phyloP scores from a whole-genome alignment of 35 echinoderm and acorn worm genomes.

The Acanthaster planci region DNA sequence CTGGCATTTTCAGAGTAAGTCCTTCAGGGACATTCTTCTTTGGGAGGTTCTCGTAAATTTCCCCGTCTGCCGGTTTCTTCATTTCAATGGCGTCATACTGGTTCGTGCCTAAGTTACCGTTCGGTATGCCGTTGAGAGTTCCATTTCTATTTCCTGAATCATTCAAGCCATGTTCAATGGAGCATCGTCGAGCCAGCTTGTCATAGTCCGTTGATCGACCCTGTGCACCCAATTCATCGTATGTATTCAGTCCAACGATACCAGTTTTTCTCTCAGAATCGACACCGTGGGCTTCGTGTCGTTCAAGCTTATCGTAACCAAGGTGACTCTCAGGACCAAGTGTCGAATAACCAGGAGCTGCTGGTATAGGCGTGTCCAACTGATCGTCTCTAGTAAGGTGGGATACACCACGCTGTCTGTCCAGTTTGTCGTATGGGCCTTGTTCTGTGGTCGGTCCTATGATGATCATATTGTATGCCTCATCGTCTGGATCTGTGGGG shows the following conservation, averaged over 20 bases:
- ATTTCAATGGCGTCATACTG: not conserved
- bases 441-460: not conserved
- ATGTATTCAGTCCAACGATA: not conserved
- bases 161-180: not conserved
- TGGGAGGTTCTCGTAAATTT: slow-evolving; percentile 7
- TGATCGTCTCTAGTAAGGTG: not conserved
- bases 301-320: not conserved
- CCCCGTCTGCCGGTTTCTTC: not conserved
- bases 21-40: not conserved
- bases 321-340: not conserved
- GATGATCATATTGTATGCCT: not conserved
- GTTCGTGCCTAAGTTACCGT: not conserved
- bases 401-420: not conserved
- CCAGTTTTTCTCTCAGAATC: not conserved
- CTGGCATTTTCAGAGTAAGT: not conserved
- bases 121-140: not conserved
- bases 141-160: not conserved
- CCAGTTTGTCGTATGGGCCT: not conserved
- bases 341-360: not conserved
- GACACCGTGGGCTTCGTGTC: slow-evolving; percentile 1
- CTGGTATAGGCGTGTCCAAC: not conserved
- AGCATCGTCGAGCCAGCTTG: not conserved
- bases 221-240: not conserved
- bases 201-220: not conserved
- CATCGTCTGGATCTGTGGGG: not conserved